Evolutionary conservation across 2,888 invertebrate species (phyloP).

Genomic region (Drosophila vallismaia): DNA sequence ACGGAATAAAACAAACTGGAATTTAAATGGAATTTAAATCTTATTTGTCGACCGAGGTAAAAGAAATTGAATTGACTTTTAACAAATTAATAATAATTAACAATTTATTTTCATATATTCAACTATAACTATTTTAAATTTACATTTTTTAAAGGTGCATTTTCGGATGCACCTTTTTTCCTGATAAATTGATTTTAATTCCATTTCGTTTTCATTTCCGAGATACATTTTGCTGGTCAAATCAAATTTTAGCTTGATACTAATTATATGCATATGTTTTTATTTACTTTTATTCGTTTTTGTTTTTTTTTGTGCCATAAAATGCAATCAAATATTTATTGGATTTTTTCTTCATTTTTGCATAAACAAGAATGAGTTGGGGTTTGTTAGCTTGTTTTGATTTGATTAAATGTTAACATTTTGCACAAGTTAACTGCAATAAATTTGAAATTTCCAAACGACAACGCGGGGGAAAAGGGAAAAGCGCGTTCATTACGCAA

Average conservation of each 20-base stretch:
- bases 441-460: slow-evolving; percentile 32
- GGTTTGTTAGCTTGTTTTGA: slow-evolving; percentile 48
- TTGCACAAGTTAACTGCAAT: slow-evolving; percentile 44
- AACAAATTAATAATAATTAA: not conserved
- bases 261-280: slow-evolving; percentile 54
- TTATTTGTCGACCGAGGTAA: not conserved
- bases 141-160: not conserved
- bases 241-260: slow-evolving; percentile 45
- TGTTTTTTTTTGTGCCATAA: slow-evolving; percentile 6
- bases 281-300: slow-evolving; percentile 20
- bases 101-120: slow-evolving; percentile 2
- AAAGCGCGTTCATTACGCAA: slow-evolving; percentile 24
- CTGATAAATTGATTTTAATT: slow-evolving; percentile 40
- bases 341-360: slow-evolving; percentile 7
- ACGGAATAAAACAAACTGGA: slow-evolving; percentile 7
- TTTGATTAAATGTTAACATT: slow-evolving; percentile 62
- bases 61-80: not conserved
- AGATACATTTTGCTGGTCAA: slow-evolving; percentile 29
- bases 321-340: slow-evolving; percentile 49
- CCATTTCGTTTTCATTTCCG: slow-evolving; percentile 28
- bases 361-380: slow-evolving; percentile 11
- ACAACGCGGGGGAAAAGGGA: not conserved
- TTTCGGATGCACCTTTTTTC: not conserved
- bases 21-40: slow-evolving; percentile 11
- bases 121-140: not conserved